Evolutionary conservation across 2,797 vertebrate genomes (phyloP).

Genomic region (Sitta carolinensis): DNA sequence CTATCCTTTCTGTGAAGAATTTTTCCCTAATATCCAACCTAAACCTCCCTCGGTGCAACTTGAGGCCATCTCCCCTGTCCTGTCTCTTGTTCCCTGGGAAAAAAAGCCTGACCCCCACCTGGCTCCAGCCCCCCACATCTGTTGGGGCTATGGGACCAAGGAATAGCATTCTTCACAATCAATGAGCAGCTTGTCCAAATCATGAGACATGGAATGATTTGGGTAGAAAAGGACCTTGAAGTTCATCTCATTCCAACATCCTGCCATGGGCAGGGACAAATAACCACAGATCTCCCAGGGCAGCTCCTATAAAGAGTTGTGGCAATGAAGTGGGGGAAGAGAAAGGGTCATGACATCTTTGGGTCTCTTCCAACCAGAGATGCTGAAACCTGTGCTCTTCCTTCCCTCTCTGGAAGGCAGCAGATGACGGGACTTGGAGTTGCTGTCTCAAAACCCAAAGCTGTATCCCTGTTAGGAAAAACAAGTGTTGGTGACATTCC

Average conservation of each 20-base stretch:
- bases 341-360: background rate
- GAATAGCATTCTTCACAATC: rapidly evolving
- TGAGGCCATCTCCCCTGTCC: background rate
- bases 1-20: background rate
- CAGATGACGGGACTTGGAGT: background rate
- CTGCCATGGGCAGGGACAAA: background rate
- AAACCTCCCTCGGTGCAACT: background rate
- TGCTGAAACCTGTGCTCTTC: background rate
- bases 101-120: background rate
- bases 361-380: background rate
- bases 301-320: background rate
- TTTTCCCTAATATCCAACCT: background rate
- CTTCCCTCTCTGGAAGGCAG: background rate
- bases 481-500: background rate
- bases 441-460: background rate
- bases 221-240: background rate
- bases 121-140: background rate
- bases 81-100: background rate
- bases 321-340: background rate
- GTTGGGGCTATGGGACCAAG: background rate
- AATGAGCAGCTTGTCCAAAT: background rate
- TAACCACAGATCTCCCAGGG: background rate
- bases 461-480: background rate
- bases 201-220: background rate
- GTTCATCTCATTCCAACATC: background rate